Evolutionary conservation across 30 jellyfish, hydroid and myxozoan species (phyloP).

Genomic region (Sanderia malayensis): DNA sequence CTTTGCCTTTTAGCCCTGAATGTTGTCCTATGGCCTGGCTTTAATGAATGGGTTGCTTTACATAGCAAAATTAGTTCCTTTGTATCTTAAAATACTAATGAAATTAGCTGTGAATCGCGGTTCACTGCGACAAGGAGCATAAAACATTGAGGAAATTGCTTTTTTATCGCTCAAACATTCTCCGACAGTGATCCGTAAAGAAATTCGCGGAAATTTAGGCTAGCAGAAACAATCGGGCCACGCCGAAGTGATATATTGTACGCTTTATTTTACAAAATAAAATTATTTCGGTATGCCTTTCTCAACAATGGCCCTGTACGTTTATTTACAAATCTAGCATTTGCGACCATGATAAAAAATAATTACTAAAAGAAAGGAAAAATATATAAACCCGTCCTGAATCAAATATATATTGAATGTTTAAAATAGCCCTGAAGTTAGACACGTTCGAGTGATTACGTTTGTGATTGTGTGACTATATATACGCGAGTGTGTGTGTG

Average conservation of each 20-base stretch:
- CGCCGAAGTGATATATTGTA: neutral
- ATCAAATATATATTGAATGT: no score
- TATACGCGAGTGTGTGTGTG: neutral
- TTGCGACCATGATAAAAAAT: neutral
- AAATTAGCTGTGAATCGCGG: neutral
- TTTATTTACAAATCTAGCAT: neutral
- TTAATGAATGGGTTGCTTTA: no score
- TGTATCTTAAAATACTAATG: neutral
- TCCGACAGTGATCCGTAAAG: neutral
- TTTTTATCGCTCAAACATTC: neutral
- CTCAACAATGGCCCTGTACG: neutral
- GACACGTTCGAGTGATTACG: no score
- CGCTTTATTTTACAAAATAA: neutral
- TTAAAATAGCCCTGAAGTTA: neutral
- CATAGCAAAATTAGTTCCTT: no score
- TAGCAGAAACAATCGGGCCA: neutral
- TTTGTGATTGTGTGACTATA: neutral
- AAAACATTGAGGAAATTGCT: neutral
- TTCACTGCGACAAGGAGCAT: neutral
- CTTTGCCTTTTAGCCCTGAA: neutral
- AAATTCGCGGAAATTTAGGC: slow-evolving; percentile 8
- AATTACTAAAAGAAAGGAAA: neutral
- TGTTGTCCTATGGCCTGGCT: no score
- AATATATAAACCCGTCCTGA: neutral
- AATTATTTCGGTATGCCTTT: neutral